Evolutionary conservation across 1,140 invertebrate species (phyloP).

Genomic region (Cyphomyrmex costatus): DNA sequence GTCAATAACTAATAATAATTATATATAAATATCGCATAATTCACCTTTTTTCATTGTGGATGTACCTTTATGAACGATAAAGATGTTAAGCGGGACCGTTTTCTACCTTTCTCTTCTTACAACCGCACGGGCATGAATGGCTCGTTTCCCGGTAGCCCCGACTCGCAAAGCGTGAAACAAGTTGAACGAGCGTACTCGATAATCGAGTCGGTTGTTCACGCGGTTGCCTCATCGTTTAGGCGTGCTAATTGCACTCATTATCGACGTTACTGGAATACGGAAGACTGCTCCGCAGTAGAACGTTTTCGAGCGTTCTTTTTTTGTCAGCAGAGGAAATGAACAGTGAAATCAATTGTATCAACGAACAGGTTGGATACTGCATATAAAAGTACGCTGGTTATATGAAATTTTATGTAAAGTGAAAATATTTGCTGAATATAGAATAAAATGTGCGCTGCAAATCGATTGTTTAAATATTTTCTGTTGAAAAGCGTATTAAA

Average conservation of each 20-base stretch:
- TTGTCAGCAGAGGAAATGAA: constrained; percentile 9
- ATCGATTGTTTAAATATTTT: constrained; percentile 39
- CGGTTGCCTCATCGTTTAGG: constrained; percentile 50
- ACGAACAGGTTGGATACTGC: background rate
- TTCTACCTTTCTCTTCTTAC: constrained; percentile 45
- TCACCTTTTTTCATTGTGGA: background rate
- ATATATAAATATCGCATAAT: background rate
- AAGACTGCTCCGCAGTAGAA: constrained; percentile 23
- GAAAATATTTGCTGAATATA: constrained; percentile 4
- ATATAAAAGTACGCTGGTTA: background rate
- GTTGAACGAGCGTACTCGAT: constrained; percentile 56
- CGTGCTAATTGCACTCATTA: constrained; percentile 62
- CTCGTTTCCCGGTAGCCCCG: constrained; percentile 40
- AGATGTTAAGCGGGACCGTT: constrained; percentile 50
- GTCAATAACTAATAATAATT: background rate
- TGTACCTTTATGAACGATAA: constrained; percentile 34
- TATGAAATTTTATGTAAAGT: background rate
- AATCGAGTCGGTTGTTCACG: constrained; percentile 42
- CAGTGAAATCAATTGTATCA: constrained; percentile 19
- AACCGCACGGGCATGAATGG: constrained; percentile 35
- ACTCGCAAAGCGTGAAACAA: constrained; percentile 62
- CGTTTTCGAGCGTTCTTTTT: constrained; percentile 31
- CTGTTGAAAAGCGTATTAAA: background rate
- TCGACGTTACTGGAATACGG: constrained; percentile 41
- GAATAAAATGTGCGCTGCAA: background rate